Conservation (phyloP, 2,797 vertebrate genomes). For the Knipowitschia caucasica region DNA sequence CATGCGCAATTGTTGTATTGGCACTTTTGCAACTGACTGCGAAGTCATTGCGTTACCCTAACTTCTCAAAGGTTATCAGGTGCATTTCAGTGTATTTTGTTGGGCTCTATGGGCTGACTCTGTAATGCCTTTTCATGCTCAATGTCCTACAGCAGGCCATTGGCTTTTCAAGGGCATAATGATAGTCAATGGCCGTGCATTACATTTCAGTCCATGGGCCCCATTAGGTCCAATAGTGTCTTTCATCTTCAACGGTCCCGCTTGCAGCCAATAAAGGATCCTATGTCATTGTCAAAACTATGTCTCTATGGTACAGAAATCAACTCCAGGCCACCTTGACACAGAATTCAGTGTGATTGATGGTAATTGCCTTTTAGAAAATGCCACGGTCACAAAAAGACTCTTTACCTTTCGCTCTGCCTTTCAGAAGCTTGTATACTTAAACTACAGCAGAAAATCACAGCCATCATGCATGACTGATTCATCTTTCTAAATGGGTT, state of each 20-base stretch:
- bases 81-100: slow-evolving; percentile 47
- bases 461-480: slow-evolving; percentile 25
- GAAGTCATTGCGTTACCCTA: too few relatives aligned
- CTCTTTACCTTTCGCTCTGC: slow-evolving; percentile 41
- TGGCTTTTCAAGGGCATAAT: slow-evolving; percentile 75
- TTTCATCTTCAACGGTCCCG: slow-evolving; percentile 57
- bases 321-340: slow-evolving; percentile 72
- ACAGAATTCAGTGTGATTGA: slow-evolving; percentile 70
- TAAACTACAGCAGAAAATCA: slow-evolving; percentile 31
- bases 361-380: slow-evolving; percentile 72
- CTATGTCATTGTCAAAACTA: slow-evolving; percentile 62
- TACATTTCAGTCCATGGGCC: slow-evolving; percentile 57
- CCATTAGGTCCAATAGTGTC: slow-evolving; percentile 62
- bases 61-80: slow-evolving; percentile 7
- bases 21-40: too few relatives aligned
- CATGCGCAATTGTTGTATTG: too few relatives aligned
- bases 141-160: slow-evolving; percentile 66
- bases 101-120: slow-evolving; percentile 45
- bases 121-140: slow-evolving; percentile 63
- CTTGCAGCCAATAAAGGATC: slow-evolving; percentile 51
- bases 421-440: slow-evolving; percentile 48
- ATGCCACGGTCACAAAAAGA: slow-evolving; percentile 50
- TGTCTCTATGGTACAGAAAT: slow-evolving; percentile 50
- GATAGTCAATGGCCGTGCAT: slow-evolving; percentile 68
- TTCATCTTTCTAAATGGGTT: slow-evolving; percentile 42